phyloP scores from a whole-genome alignment of 1,140 invertebrate species.

The Gryon sp. region DNA sequence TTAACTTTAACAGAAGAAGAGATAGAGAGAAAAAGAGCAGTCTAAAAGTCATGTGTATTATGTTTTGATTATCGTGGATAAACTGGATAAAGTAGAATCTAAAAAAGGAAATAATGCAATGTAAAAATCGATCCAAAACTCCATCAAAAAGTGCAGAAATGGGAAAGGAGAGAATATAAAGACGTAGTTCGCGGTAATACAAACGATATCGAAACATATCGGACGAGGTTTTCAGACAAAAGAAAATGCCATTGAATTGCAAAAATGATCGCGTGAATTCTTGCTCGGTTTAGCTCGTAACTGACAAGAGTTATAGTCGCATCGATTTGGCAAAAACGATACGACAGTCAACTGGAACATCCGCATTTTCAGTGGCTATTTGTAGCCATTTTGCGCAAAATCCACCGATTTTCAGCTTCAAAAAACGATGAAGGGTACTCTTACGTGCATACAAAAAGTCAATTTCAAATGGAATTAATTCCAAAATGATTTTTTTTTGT shows the following conservation, averaged over 20 bases:
- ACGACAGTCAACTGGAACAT: constrained; percentile 24
- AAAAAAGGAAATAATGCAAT: not conserved
- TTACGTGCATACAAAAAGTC: too few relatives aligned
- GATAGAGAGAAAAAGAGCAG: too few relatives aligned
- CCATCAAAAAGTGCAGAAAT: not conserved
- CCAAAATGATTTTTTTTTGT: too few relatives aligned
- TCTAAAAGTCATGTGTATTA: too few relatives aligned
- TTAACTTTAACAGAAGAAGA: too few relatives aligned
- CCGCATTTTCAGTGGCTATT: constrained; percentile 10
- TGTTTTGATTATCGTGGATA: constrained; percentile 4
- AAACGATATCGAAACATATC: constrained; percentile 7
- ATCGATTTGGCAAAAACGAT: constrained; percentile 26
- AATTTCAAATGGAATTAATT: too few relatives aligned
- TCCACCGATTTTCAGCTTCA: not conserved
- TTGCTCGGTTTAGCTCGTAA: constrained; percentile 6
- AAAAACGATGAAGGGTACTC: not conserved
- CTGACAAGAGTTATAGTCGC: constrained; percentile 16
- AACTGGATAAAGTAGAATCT: too few relatives aligned
- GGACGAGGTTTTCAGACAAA: constrained; percentile 19
- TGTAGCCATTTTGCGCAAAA: constrained; percentile 18
- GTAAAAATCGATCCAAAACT: constrained; percentile 4
- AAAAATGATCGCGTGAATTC: constrained; percentile 19
- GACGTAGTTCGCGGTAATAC: not conserved
- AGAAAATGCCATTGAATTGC: constrained; percentile 13
- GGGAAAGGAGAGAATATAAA: not conserved